Percentiles rank a stretch among this genome's conserved stretches.
Evolutionary conservation across 2,888 invertebrate species (phyloP).

Genomic region (Parnassius apollo): DNA sequence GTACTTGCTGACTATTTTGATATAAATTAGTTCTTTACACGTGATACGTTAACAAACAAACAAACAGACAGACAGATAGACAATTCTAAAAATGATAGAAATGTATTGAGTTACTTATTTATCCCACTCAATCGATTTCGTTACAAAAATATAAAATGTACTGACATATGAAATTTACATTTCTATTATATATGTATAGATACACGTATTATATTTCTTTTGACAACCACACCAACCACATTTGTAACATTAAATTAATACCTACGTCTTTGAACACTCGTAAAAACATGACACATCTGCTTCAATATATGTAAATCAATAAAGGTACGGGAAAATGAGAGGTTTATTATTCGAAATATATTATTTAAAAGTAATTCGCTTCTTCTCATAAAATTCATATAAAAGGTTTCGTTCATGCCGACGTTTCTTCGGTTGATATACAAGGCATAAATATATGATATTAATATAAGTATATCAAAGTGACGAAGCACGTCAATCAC

Average conservation of each 20-base stretch:
- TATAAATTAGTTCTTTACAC: too few species aligned
- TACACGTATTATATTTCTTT: too few species aligned
- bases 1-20: too few species aligned
- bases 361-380: slow-evolving; percentile 16
- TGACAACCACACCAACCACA: background rate
- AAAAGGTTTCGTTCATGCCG: slow-evolving; percentile 16
- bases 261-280: background rate
- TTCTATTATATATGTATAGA: too few species aligned
- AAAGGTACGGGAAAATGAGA: slow-evolving; percentile 14
- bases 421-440: slow-evolving; percentile 4
- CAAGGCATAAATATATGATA: background rate
- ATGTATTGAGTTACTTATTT: too few species aligned
- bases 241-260: slow-evolving; percentile 1
- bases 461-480: slow-evolving; percentile 12
- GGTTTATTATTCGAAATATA: slow-evolving; percentile 17
- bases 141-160: too few species aligned
- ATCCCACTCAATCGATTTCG: too few species aligned
- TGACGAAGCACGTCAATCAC: slow-evolving; percentile 21
- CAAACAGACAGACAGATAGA: too few species aligned
- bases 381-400: slow-evolving; percentile 19
- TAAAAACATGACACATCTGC: slow-evolving; percentile 13
- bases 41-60: too few species aligned
- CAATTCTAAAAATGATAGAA: too few species aligned
- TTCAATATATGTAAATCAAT: slow-evolving; percentile 4
- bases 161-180: too few species aligned